Conservation (phyloP, 2,113 vertebrate species). For the Symphodus melops region DNA sequence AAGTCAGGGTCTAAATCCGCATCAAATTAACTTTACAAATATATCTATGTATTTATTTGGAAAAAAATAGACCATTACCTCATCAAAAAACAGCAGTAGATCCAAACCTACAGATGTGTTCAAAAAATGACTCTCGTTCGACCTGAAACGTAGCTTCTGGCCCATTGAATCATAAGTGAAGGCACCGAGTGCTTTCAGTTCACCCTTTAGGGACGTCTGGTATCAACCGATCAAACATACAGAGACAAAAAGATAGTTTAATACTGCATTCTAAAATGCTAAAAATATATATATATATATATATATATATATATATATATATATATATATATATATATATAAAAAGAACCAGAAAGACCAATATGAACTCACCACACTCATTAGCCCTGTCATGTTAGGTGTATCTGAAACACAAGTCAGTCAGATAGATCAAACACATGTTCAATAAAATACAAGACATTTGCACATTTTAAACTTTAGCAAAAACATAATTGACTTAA, state of each 20-base stretch:
- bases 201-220: slow-evolving; percentile 66
- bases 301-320: too few relatives aligned
- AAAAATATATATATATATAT: too few relatives aligned
- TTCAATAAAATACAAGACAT: neutral
- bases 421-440: slow-evolving; percentile 5
- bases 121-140: slow-evolving; percentile 57
- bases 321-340: too few relatives aligned
- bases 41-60: neutral
- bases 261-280: neutral
- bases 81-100: slow-evolving; percentile 79
- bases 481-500: neutral
- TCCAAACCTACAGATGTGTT: slow-evolving; percentile 75
- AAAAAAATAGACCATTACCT: slow-evolving; percentile 61
- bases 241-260: slow-evolving; percentile 10
- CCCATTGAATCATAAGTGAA: slow-evolving; percentile 77
- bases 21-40: neutral
- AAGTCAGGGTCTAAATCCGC: neutral
- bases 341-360: neutral
- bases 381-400: slow-evolving; percentile 75
- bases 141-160: slow-evolving; percentile 79
- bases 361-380: slow-evolving; percentile 66
- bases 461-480: too few relatives aligned
- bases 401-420: slow-evolving; percentile 68
- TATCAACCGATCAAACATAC: slow-evolving; percentile 5
- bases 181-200: slow-evolving; percentile 52